A percentile compares a stretch with the other conserved stretches of the same genome.
Evolutionary conservation across 2,113 vertebrate genomes (phyloP).

Genomic region (human): DNA sequence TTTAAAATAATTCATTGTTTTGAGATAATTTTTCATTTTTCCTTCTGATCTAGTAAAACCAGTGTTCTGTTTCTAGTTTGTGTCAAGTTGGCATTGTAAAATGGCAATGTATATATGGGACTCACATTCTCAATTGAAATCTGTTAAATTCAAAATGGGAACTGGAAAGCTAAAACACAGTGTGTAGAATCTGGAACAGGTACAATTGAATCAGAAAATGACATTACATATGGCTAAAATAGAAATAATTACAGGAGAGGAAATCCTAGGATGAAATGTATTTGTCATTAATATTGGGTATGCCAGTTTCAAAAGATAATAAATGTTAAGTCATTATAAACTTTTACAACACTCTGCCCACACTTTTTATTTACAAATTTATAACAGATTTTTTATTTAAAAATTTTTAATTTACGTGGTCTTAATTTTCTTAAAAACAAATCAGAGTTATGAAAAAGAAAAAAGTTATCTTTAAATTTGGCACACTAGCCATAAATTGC

Average conservation of each 20-base stretch:
- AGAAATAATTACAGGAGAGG: neutral
- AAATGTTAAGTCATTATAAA: neutral
- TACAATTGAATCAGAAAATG: neutral
- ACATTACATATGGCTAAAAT: neutral
- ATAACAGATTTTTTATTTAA: neutral
- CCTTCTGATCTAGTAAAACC: neutral
- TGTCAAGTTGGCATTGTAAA: neutral
- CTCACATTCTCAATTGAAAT: neutral
- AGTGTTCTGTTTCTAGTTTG: neutral
- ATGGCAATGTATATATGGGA: neutral
- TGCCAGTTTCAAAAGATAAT: neutral
- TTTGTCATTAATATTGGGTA: neutral
- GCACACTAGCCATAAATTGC: neutral
- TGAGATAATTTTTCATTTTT: neutral
- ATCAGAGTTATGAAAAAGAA: neutral
- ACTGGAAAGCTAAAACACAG: neutral
- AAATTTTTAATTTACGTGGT: no score
- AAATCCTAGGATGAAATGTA: neutral
- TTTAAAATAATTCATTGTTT: neutral
- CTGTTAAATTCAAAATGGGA: neutral
- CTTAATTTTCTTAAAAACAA: neutral
- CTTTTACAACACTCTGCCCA: neutral
- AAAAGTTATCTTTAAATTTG: neutral
- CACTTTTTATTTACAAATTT: neutral
- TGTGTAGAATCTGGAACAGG: neutral